A percentile compares a stretch with the other conserved stretches of the same genome.
Evolutionary conservation across 2,797 vertebrate species (phyloP).

Genomic region (Scarus forsteni): DNA sequence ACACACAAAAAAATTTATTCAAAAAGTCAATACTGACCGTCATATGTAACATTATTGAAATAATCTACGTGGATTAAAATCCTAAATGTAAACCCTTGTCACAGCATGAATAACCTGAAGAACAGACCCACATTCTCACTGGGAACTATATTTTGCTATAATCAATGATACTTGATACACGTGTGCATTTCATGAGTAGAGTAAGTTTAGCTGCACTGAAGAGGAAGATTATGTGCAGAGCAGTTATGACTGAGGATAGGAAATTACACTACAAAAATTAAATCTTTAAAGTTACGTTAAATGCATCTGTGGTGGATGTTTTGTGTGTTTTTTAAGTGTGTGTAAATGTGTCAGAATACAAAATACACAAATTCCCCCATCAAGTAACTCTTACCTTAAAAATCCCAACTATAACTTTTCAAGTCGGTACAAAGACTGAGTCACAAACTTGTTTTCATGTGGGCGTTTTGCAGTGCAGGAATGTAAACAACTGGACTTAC

Average conservation of each 20-base stretch:
- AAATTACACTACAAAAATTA: too few species aligned
- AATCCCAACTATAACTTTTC: neutral
- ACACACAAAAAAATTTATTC: conserved; percentile 7
- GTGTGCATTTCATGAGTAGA: neutral
- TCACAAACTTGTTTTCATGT: neutral
- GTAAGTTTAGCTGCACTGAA: neutral
- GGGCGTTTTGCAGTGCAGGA: neutral
- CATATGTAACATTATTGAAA: neutral
- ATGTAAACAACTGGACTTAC: conserved; percentile 68
- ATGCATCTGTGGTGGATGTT: too few species aligned
- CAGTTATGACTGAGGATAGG: too few species aligned
- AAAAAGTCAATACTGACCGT: neutral
- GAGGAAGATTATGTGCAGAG: too few species aligned
- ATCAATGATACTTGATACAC: conserved; percentile 3
- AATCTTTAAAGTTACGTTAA: too few species aligned
- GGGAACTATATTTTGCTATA: too few species aligned
- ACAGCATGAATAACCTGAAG: neutral
- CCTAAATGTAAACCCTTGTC: neutral
- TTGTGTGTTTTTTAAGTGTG: too few species aligned
- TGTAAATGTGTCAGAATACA: neutral
- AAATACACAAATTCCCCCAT: neutral
- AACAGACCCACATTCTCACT: neutral
- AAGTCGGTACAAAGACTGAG: neutral
- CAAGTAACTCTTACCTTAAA: too few species aligned
- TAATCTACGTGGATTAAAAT: neutral